Conservation (phyloP, 1,140 invertebrate species). For the Pentalonia nigronervosa region DNA sequence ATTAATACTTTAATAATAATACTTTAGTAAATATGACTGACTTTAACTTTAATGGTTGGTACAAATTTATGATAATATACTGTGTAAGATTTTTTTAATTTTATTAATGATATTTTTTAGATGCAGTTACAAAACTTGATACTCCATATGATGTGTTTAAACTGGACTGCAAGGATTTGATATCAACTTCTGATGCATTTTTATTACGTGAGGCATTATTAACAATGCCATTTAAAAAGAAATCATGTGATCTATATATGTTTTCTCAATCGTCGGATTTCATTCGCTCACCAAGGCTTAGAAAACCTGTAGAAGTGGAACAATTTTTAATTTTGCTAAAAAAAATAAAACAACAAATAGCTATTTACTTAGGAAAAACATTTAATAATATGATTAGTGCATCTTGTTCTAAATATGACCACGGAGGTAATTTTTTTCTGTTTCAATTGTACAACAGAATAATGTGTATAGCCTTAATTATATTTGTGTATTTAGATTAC, state of each 20-base stretch:
- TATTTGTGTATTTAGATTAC: conserved; percentile 60
- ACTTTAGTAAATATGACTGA: neutral
- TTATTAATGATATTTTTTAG: neutral
- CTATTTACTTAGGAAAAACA: neutral
- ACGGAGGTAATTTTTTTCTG: conserved; percentile 13
- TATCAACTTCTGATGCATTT: neutral
- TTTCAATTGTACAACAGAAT: neutral
- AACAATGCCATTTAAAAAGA: conserved; percentile 29
- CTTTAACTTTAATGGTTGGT: neutral
- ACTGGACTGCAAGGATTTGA: neutral
- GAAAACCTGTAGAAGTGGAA: neutral
- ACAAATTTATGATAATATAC: neutral
- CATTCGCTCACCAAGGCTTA: neutral
- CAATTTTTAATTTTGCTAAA: neutral
- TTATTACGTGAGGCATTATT: neutral
- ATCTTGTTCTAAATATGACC: conserved; percentile 39
- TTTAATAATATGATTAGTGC: conserved; percentile 23
- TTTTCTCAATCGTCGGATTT: conserved; percentile 31
- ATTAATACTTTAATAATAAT: too few species aligned
- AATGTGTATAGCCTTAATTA: neutral
- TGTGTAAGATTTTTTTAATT: neutral
- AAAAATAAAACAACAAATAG: conserved; percentile 10
- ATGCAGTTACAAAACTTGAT: neutral
- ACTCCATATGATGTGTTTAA: conserved; percentile 23
- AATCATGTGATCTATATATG: conserved; percentile 31